Evolutionary conservation across 2,797 vertebrate species (phyloP), one percentile per base, ranked within the genome.

Genomic region (Lacerta viridis): DNA sequence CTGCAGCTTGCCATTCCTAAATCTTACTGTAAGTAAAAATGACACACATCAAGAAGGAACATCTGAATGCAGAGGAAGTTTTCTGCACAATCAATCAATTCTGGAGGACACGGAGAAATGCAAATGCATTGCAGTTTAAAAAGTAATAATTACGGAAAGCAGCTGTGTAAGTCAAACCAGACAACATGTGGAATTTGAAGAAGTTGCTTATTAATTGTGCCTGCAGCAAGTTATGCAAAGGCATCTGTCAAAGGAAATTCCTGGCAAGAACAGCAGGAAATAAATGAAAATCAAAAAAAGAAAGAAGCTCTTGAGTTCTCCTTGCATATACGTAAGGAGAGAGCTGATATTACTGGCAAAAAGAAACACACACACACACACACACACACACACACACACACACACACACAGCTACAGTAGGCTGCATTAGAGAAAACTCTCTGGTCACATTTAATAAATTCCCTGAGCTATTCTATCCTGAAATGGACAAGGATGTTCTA

Each of bases 71-170:
- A 71, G 78, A 93, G 90, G 50, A 55, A 55, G 33, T 90, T 92
- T 86, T 85, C 84, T 61, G 75, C 91, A 93, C 93, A 96, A 96
- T 94, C 92, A 93, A 92, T 94, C 95, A 95, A 94, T 90, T 90
- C 93, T 66, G 20, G 88, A 95, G 93, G 88, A 90, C 93, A 93
- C 93, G 93, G 94, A 91, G 85, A 9, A 87, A 83, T 84, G 86
- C 88, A 72, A 94, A 95, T 95, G 90, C 92, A 95, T 93, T 95
- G 90, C 93, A 95, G 92, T 96, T 96, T 95, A 96, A 96, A 96
- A 97, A 93, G 92, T 81, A 92, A 93, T 90, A 91, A 95, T 95
- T 97, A 94, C 93, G 89, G 55, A 71, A 66, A 91, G 89, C 77
- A 94, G 89, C 82, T 36, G 86, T 71, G 91, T 94, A 93, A 92